Conservation (phyloP, 2,888 invertebrate species). For the Sphaerophoria taeniata region DNA sequence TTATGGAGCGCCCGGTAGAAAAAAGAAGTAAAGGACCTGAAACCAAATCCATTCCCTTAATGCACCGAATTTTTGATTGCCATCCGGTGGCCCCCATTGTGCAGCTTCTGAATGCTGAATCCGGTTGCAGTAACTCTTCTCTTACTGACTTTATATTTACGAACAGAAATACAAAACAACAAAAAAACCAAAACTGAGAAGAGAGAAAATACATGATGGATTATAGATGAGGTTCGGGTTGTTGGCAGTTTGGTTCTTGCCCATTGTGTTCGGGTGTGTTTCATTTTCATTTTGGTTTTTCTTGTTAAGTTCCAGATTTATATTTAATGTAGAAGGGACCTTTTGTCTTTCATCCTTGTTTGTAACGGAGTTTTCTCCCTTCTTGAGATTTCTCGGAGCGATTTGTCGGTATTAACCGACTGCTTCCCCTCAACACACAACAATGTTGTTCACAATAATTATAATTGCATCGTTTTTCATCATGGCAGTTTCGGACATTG, state of each 20-base stretch:
- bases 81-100: no score
- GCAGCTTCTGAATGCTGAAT: no score
- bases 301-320: neutral
- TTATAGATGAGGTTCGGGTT: conserved; percentile 38
- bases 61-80: no score
- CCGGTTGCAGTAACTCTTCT: no score
- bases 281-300: conserved; percentile 27
- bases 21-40: no score
- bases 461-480: conserved; percentile 72
- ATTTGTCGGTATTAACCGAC: conserved; percentile 18
- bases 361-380: neutral
- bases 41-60: no score
- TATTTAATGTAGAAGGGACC: conserved; percentile 42
- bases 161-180: no score
- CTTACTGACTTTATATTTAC: no score
- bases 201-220: conserved; percentile 56
- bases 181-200: neutral
- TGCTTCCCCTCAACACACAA: neutral
- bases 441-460: conserved; percentile 47
- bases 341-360: conserved; percentile 21
- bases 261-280: conserved; percentile 11
- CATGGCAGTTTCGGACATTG: conserved; percentile 28
- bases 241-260: conserved; percentile 58
- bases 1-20: no score
- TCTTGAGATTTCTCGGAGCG: conserved; percentile 4